These are phyloP conservation scores for Pantelozetes paolii DNA, from an alignment of 2,888 invertebrate genomes.

Conservation along the genomic window DNA sequence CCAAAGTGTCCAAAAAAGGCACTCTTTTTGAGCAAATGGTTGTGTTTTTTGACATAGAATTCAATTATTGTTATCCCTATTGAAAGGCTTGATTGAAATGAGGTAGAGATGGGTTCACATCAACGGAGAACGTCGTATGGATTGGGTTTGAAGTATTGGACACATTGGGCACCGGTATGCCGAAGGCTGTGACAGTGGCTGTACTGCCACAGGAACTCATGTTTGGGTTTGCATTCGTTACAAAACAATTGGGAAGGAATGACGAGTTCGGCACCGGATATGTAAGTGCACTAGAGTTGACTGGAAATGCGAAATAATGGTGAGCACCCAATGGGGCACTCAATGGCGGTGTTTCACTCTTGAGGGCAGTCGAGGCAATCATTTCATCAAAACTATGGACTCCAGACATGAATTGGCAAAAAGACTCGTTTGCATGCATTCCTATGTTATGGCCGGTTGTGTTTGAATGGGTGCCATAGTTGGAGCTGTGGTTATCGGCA, in stretches of 20 bases:
- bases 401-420: slow-evolving; percentile 19
- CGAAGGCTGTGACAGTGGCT: slow-evolving; percentile 27
- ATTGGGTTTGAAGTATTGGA: neutral
- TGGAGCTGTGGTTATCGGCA: slow-evolving; percentile 9
- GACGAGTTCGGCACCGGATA: slow-evolving; percentile 10
- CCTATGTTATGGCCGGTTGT: neutral
- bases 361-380: neutral
- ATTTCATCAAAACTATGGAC: slow-evolving; percentile 20
- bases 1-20: neutral
- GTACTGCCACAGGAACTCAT: slow-evolving; percentile 23
- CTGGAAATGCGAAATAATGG: slow-evolving; percentile 31
- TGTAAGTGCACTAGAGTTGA: slow-evolving; percentile 10
- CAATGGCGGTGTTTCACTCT: neutral
- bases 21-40: slow-evolving; percentile 32
- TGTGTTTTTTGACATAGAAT: neutral
- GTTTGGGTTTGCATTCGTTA: neutral
- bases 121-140: slow-evolving; percentile 26
- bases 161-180: slow-evolving; percentile 32
- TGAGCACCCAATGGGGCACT: neutral
- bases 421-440: slow-evolving; percentile 29
- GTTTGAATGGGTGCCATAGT: neutral
- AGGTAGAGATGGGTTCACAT: slow-evolving; percentile 46
- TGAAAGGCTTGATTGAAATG: slow-evolving; percentile 48
- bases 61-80: slow-evolving; percentile 35
- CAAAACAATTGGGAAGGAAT: slow-evolving; percentile 30